phyloP scores from a whole-genome alignment of 2,888 invertebrate genomes.

The Eristalinus aeneus region DNA sequence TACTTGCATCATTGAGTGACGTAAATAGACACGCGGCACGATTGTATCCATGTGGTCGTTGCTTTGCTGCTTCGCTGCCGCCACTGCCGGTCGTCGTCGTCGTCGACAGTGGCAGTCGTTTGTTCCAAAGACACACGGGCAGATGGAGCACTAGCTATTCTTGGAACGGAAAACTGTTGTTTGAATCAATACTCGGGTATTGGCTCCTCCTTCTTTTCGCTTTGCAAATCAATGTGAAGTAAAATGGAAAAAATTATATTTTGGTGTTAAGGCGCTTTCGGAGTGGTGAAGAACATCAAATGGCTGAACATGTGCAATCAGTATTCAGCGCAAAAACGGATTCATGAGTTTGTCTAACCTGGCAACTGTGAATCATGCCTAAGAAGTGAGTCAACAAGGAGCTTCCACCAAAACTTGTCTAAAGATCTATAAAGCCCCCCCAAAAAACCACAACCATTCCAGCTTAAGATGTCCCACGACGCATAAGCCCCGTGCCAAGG shows the following conservation, averaged over 20 bases:
- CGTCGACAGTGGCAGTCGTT: no score
- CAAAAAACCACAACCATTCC: not conserved
- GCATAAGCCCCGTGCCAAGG: not conserved
- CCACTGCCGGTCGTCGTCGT: not conserved
- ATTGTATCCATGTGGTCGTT: not conserved
- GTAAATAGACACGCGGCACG: not conserved
- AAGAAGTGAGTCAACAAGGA: not conserved
- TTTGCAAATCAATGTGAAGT: not conserved
- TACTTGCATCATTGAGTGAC: not conserved
- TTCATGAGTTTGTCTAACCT: not conserved
- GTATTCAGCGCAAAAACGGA: not conserved
- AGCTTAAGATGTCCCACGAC: not conserved
- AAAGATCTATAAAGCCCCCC: not conserved
- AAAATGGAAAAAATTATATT: not conserved
- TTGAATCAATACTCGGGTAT: not conserved
- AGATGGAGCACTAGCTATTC: not conserved
- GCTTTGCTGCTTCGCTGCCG: no score
- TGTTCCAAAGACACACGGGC: not conserved
- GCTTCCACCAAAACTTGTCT: not conserved
- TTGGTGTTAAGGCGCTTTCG: not conserved
- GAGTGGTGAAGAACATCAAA: not conserved
- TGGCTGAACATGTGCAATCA: not conserved
- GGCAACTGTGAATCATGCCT: not conserved
- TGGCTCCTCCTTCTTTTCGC: not conserved
- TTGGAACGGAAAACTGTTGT: not conserved